These are phyloP conservation scores for Hypomecis atomaria DNA, from an alignment of 2,888 invertebrate species.

Conservation along the genomic window DNA sequence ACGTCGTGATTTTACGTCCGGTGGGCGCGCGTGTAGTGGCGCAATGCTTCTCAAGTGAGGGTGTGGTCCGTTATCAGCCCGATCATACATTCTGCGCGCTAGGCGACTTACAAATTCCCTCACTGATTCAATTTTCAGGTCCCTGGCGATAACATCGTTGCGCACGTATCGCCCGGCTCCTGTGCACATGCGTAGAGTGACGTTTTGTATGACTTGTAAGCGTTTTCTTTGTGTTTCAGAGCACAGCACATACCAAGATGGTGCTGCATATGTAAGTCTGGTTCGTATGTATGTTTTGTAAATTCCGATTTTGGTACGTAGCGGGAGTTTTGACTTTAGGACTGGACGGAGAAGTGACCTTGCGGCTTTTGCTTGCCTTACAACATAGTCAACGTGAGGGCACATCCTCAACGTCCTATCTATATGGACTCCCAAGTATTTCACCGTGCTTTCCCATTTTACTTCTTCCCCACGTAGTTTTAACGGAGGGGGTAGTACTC, in stretches of 20 bases:
- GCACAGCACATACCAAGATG: neutral
- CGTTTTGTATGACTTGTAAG: neutral
- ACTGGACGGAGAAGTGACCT: neutral
- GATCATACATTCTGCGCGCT: too few species aligned
- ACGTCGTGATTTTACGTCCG: too few species aligned
- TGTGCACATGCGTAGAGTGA: conserved; percentile 5
- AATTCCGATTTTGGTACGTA: neutral
- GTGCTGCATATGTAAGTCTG: neutral
- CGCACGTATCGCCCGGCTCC: conserved; percentile 15
- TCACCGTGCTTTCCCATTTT: neutral
- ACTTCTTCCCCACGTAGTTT: neutral
- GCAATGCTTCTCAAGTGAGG: too few species aligned
- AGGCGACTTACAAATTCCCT: too few species aligned
- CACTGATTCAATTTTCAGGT: conserved; percentile 10
- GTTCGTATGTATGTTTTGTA: conserved; percentile 1
- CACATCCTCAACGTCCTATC: neutral
- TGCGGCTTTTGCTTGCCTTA: neutral
- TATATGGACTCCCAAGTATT: neutral
- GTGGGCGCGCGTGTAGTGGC: too few species aligned
- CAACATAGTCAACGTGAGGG: neutral
- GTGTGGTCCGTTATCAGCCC: too few species aligned
- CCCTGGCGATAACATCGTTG: conserved; percentile 14
- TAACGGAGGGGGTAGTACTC: neutral
- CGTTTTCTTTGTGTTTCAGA: neutral
- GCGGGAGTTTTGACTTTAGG: neutral